Percentiles rank a stretch among this genome's conserved stretches.
phyloP scores from a whole-genome alignment of 1,140 invertebrate species.

The Pseudomyrmex dendroicus region DNA sequence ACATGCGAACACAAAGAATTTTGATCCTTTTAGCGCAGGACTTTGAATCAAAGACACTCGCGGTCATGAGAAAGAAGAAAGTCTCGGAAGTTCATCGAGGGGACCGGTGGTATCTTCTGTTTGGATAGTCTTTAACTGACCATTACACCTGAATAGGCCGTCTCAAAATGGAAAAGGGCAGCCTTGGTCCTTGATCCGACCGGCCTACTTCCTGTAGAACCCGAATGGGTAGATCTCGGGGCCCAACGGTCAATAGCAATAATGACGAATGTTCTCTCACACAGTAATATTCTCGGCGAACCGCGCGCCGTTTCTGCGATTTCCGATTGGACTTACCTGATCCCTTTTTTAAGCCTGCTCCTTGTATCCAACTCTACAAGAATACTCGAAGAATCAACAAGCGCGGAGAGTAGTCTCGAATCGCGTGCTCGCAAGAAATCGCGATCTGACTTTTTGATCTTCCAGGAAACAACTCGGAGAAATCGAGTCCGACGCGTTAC shows the following conservation, averaged over 20 bases:
- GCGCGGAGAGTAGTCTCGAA: conserved; percentile 32
- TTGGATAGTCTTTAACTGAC: conserved; percentile 84
- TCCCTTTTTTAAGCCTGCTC: conserved; percentile 37
- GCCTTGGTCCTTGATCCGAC: conserved; percentile 81
- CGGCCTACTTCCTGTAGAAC: conserved; percentile 83
- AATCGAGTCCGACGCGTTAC: neutral
- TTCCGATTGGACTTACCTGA: conserved; percentile 71
- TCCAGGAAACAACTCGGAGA: conserved; percentile 3
- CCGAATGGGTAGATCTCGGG: conserved; percentile 74
- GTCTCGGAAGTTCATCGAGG: conserved; percentile 50
- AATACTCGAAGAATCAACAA: conserved; percentile 63
- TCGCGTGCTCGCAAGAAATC: conserved; percentile 53
- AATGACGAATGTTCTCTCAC: conserved; percentile 79
- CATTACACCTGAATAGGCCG: conserved; percentile 84
- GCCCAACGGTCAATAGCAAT: conserved; percentile 80
- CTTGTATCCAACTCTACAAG: neutral
- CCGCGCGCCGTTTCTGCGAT: conserved; percentile 47
- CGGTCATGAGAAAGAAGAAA: conserved; percentile 48
- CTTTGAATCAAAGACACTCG: conserved; percentile 12
- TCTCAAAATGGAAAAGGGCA: conserved; percentile 78
- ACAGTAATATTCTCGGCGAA: conserved; percentile 48
- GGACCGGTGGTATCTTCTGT: conserved; percentile 76
- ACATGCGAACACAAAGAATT: conserved; percentile 15
- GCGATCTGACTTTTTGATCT: conserved; percentile 20
- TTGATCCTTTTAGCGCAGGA: neutral